Evolutionary conservation across 2,113 vertebrate genomes (phyloP).

Genomic region (Bambusicola thoracicus): DNA sequence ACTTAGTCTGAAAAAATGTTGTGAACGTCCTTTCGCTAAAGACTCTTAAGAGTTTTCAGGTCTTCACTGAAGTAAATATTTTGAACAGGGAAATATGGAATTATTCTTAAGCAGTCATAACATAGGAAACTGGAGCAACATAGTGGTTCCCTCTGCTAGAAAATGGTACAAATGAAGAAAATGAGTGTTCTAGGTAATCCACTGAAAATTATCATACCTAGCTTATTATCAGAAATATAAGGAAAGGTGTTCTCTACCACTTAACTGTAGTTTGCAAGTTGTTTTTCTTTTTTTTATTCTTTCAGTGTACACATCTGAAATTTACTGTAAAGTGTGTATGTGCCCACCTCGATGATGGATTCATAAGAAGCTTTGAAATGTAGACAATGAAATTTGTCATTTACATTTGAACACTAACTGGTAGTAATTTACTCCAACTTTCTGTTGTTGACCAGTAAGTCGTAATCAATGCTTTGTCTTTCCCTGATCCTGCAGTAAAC

Average conservation of each 20-base stretch:
- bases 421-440: neutral
- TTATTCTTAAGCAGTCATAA: neutral
- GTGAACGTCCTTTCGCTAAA: neutral
- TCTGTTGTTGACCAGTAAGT: neutral
- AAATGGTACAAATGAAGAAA: neutral
- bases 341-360: neutral
- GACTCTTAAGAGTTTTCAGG: neutral
- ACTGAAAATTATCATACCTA: neutral
- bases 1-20: neutral
- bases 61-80: neutral
- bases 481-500: neutral
- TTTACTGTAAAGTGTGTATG: neutral
- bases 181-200: neutral
- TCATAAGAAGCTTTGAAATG: neutral
- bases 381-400: neutral
- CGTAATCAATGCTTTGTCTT: neutral
- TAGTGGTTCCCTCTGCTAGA: neutral
- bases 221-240: neutral
- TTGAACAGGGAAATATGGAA: neutral
- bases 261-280: neutral
- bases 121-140: neutral
- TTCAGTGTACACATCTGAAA: neutral
- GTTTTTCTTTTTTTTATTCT: neutral
- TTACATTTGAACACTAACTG: neutral
- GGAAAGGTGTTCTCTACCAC: neutral